These are phyloP conservation scores for Paratrypauchen microcephalus DNA, from an alignment of 2,797 vertebrate genomes.

Conservation along the genomic window DNA sequence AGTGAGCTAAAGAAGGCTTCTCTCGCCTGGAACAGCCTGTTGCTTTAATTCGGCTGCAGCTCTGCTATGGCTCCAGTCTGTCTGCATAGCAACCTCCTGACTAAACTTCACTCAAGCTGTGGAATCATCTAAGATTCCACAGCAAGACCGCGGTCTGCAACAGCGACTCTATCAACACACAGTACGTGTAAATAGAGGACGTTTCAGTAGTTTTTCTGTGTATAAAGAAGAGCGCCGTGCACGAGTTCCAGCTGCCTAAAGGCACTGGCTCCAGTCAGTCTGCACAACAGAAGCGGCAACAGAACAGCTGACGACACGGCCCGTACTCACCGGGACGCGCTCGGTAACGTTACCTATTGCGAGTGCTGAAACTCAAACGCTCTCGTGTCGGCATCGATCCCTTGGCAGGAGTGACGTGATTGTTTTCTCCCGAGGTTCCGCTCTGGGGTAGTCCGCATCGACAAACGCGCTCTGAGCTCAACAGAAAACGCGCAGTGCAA, in stretches of 20 bases:
- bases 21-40: constrained; percentile 23
- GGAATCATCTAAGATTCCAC: constrained; percentile 51
- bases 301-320: constrained; percentile 27
- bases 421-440: not conserved
- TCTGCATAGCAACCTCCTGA: constrained; percentile 61
- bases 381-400: not conserved
- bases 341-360: not conserved
- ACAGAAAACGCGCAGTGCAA: not conserved
- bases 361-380: no score
- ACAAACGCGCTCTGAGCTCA: not conserved
- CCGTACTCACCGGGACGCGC: not conserved
- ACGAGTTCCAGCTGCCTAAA: constrained; percentile 43
- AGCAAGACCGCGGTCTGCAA: constrained; percentile 17
- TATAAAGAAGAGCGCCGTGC: constrained; percentile 17
- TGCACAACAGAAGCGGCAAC: constrained; percentile 61
- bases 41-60: constrained; percentile 40
- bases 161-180: constrained; percentile 1
- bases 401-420: not conserved
- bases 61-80: constrained; percentile 62
- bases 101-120: constrained; percentile 52
- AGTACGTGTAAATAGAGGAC: constrained; percentile 19
- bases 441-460: not conserved
- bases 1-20: not conserved
- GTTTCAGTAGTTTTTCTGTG: constrained; percentile 28
- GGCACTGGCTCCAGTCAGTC: constrained; percentile 65